Base-by-base conservation (phyloP, 37 sponge, comb jelly and placozoan species). In the Oscarella lobularis region DNA sequence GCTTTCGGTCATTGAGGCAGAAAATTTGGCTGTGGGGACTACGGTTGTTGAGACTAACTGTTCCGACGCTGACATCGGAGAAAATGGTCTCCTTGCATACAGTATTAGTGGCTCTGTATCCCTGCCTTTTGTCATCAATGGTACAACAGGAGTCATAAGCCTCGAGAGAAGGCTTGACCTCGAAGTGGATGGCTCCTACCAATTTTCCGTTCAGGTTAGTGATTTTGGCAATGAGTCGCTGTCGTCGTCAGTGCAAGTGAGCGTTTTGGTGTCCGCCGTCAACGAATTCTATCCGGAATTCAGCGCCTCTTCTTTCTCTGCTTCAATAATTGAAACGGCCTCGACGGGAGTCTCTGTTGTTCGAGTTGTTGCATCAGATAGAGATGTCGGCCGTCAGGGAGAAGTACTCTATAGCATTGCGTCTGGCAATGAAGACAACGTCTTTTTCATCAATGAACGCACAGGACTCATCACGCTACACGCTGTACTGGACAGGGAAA, bases 201-300 rank as follows among this genome's bases (percentile, higher is more conserved):
- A 20, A 48, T 48, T 48, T 20, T 48, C 60, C 20, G 20, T 48
- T 27, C 60, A 20, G 9, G 20, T 48, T 20, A 48, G 60, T 48
- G 60, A 48, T 20, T 9, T 9, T 48, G 60, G 60, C 9, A 48
- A 48, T 48, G 20, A 27, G 20, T 48, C 60, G 9, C 60, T 48
- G 14, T 48, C 60, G 9, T 27, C 60, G 14, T 27, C 60, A 27
- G 60, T 48, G 20, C 9, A 9, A 27, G 60, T 48, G 20, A 20
- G 14, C 20, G 60, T 48, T 9, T 20, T 48, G 60, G 60, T 48
- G 9, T 48, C 60, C 14, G 60, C 60, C 20, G 9, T 20, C 40
- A 90, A 90, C 72, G 35, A 74, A 3, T 71, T 86, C 77, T 35
- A 33, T 37, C 91, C 91, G 34, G 33, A 33, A 30, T 90, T 90